Evolutionary conservation across 2,888 invertebrate genomes (phyloP).

Genomic region (Saturnia japonica): DNA sequence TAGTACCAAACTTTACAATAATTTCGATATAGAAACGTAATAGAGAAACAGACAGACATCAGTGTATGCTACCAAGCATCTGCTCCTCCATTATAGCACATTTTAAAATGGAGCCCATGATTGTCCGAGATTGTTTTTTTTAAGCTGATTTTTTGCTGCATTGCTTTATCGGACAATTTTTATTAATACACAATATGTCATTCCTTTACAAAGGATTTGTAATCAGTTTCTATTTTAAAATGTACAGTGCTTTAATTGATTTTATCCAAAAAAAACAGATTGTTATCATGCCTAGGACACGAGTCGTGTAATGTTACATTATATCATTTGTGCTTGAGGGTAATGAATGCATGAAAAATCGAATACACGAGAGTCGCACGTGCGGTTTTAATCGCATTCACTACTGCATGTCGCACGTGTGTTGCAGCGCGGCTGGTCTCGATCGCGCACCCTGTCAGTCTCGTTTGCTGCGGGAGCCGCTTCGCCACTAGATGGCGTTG

Average conservation of each 20-base stretch:
- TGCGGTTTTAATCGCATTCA: constrained; percentile 39
- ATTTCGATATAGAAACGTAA: background rate
- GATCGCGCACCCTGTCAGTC: constrained; percentile 94
- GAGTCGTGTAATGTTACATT: background rate
- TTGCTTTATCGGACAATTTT: too few species aligned
- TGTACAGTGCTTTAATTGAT: too few species aligned
- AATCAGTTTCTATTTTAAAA: too few species aligned
- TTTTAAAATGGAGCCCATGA: background rate
- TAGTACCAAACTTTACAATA: background rate
- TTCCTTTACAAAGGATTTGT: too few species aligned
- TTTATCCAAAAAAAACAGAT: background rate
- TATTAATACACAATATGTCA: too few species aligned
- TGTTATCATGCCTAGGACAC: background rate
- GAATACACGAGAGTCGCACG: constrained; percentile 20
- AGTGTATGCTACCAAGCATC: background rate
- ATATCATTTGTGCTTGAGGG: constrained; percentile 3
- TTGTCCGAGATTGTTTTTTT: background rate
- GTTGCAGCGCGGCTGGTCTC: constrained; percentile 91
- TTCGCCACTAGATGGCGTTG: constrained; percentile 90
- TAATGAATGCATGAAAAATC: constrained; percentile 9
- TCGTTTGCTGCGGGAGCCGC: constrained; percentile 90
- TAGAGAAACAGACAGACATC: background rate
- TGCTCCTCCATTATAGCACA: background rate
- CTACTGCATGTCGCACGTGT: constrained; percentile 66
- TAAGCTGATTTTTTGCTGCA: background rate